Conservation (phyloP, 2,797 vertebrate genomes). For the Aphelocoma californica region DNA sequence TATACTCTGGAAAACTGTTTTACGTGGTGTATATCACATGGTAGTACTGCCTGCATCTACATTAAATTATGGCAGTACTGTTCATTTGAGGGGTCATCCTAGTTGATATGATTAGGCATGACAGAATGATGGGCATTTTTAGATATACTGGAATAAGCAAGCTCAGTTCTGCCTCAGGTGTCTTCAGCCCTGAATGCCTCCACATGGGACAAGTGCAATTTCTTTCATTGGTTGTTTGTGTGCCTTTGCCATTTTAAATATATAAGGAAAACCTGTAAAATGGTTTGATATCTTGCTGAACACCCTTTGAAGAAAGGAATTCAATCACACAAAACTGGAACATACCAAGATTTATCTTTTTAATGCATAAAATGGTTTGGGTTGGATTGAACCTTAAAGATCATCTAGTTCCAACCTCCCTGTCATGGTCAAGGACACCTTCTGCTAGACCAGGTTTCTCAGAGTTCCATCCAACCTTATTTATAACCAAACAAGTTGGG, state of each 20-base stretch:
- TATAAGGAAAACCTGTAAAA: neutral
- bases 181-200: neutral
- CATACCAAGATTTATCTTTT: neutral
- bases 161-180: neutral
- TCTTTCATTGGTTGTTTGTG: neutral
- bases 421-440: neutral
- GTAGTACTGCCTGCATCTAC: neutral
- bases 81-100: neutral
- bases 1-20: neutral
- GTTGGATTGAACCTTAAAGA: neutral
- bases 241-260: neutral
- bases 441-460: neutral
- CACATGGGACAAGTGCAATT: neutral
- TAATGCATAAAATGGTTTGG: neutral
- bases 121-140: neutral
- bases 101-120: neutral
- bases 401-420: neutral
- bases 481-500: neutral
- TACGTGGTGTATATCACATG: neutral
- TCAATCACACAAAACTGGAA: neutral
- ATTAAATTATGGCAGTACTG: neutral
- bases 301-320: neutral
- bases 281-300: neutral
- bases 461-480: neutral
- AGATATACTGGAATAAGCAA: neutral